phyloP scores from a whole-genome alignment of 1,140 invertebrate genomes.

The Orius insidiosus region DNA sequence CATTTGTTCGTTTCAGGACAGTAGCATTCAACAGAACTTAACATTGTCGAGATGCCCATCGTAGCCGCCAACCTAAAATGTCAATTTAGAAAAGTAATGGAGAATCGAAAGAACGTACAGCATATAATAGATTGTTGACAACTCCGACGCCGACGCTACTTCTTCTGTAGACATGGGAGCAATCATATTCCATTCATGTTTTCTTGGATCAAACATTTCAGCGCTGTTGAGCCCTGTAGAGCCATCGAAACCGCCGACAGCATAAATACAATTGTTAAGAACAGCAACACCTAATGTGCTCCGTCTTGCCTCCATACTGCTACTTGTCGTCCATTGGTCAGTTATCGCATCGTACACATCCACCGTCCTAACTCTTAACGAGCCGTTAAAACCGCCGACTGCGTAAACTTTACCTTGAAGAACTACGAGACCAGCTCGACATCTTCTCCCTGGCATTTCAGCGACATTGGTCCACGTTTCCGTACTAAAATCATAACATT shows the following conservation, averaged over 20 bases:
- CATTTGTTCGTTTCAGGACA: constrained; percentile 70
- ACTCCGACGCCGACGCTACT: constrained; percentile 86
- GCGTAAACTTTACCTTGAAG: constrained; percentile 76
- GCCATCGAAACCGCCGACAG: constrained; percentile 85
- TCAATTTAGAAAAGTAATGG: not conserved
- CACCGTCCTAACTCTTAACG: constrained; percentile 73
- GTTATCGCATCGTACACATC: constrained; percentile 66
- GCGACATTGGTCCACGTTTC: constrained; percentile 55
- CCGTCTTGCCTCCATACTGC: constrained; percentile 75
- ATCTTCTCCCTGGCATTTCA: constrained; percentile 68
- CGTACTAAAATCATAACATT: constrained; percentile 75
- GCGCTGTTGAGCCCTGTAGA: constrained; percentile 81
- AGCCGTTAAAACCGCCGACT: constrained; percentile 87
- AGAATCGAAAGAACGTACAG: constrained; percentile 32
- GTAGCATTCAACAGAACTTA: constrained; percentile 83
- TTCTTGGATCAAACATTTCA: constrained; percentile 71
- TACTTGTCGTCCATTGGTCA: constrained; percentile 69
- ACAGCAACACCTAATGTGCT: constrained; percentile 88
- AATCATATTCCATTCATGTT: constrained; percentile 66
- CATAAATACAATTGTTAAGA: constrained; percentile 73
- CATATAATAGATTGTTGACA: constrained; percentile 52
- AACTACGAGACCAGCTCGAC: constrained; percentile 63
- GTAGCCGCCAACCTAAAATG: constrained; percentile 65
- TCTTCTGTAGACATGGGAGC: constrained; percentile 76
- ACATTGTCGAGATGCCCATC: constrained; percentile 76